Evolutionary conservation across 2,113 vertebrate species (phyloP), one percentile per base, ranked within the genome.

Genomic region (Perca schrenkii): DNA sequence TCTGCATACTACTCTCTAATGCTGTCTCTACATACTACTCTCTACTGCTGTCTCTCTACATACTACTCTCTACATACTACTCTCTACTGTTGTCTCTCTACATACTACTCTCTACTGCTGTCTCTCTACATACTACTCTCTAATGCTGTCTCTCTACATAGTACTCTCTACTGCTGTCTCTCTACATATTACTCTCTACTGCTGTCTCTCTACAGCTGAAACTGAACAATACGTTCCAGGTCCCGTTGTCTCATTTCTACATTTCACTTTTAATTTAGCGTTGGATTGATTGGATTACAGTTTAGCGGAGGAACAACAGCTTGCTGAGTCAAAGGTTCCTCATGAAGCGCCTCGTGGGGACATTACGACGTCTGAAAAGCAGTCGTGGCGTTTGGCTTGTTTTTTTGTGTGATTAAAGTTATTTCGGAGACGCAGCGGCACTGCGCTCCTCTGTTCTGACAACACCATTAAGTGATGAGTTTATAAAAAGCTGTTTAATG

Each of bases 401-500:
- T 77, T 74, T 82, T 87, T 80, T 0, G 67, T 71, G 40, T 1
- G 68, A 74, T 80, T 77, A 83, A 25, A 25, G 83, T 86, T 74
- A 66, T 79, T 83, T 25, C 62, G 60, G 66, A 73, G 74, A 64
- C 6, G 53, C 77, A 7, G 76, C 67, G 12, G 62, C 66, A 21
- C 53, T 17, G 25, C 19, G 73, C 73, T 71, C 63, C 77, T 90
- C 74, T 86, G 86, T 76, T 84, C 81, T 84, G 89, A 90, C 86
- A 86, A 69, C 86, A 60, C 8, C 0, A 62, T 63, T 71, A 77
- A 80, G 77, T 60, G 10, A 16, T 1, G 67, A 61, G 80, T 80
- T 86, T 67, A 87, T 86, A 83, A 86, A 85, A 82, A 85, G 79
- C 77, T 69, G 69, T 88, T 84, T 62, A 79, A 70, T 79, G 86